These are phyloP conservation scores for Patella ulyssiponensis DNA, from an alignment of 2,888 invertebrate species.

Conservation along the genomic window DNA sequence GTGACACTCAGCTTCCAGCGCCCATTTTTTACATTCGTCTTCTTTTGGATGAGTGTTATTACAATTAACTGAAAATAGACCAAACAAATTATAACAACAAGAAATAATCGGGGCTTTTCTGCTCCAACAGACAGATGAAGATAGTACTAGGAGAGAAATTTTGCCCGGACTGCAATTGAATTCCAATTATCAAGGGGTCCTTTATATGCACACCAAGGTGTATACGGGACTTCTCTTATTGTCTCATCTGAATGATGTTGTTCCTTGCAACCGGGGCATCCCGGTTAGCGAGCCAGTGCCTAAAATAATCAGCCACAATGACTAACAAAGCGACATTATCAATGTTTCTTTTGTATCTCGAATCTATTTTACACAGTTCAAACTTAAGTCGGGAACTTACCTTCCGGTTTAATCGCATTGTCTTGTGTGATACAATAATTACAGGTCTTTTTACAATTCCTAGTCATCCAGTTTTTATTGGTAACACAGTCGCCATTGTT, in stretches of 20 bases:
- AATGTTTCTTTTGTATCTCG: no score
- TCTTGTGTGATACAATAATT: constrained; percentile 42
- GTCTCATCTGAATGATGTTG: neutral
- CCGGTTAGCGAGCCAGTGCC: no score
- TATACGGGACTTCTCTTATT: neutral
- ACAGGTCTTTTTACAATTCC: constrained; percentile 59
- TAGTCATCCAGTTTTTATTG: constrained; percentile 63
- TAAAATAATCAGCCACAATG: no score
- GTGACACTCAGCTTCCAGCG: constrained; percentile 38
- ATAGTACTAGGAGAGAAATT: no score
- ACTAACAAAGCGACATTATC: no score
- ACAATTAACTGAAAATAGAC: constrained; percentile 27
- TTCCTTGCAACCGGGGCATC: neutral
- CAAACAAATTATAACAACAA: neutral
- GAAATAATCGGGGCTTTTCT: no score
- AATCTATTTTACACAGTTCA: no score
- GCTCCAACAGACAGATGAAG: no score
- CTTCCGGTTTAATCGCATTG: constrained; percentile 14
- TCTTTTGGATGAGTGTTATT: constrained; percentile 26
- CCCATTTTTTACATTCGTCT: constrained; percentile 40
- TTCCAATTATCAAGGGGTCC: no score
- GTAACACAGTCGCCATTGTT: constrained; percentile 59
- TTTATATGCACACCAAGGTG: neutral
- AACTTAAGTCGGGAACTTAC: constrained; percentile 4
- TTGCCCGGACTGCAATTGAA: no score